These are phyloP conservation scores for Celastrina argiolus DNA, from an alignment of 2,888 invertebrate genomes.

Conservation along the genomic window DNA sequence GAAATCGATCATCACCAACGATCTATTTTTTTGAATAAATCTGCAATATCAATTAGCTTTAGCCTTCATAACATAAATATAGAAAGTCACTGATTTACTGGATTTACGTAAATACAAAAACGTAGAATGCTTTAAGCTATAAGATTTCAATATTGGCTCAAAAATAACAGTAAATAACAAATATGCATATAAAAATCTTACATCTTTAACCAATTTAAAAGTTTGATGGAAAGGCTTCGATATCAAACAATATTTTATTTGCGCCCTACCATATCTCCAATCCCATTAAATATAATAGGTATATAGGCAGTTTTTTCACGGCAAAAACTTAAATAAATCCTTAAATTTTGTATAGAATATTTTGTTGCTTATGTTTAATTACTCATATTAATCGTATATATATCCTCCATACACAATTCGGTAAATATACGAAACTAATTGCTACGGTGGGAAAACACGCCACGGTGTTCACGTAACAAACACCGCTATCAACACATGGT, in stretches of 20 bases:
- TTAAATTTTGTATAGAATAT: too few relatives aligned
- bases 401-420: constrained; percentile 28
- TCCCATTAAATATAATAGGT: too few relatives aligned
- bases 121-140: background rate
- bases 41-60: background rate
- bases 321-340: too few relatives aligned
- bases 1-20: constrained; percentile 15
- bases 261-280: too few relatives aligned
- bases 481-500: constrained; percentile 48
- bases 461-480: constrained; percentile 42
- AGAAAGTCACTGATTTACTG: background rate
- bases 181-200: too few relatives aligned
- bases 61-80: background rate
- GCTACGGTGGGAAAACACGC: constrained; percentile 61
- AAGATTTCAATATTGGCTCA: too few relatives aligned
- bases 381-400: constrained; percentile 26
- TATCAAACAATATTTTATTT: too few relatives aligned
- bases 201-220: too few relatives aligned
- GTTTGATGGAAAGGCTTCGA: too few relatives aligned
- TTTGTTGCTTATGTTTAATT: constrained; percentile 17
- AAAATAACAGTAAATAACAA: too few relatives aligned
- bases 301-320: too few relatives aligned
- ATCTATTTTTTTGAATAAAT: background rate
- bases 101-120: background rate
- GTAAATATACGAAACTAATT: constrained; percentile 48